Conservation (phyloP, 53 echinoderm and acorn worm genomes). For the Echinometra lucunter region DNA sequence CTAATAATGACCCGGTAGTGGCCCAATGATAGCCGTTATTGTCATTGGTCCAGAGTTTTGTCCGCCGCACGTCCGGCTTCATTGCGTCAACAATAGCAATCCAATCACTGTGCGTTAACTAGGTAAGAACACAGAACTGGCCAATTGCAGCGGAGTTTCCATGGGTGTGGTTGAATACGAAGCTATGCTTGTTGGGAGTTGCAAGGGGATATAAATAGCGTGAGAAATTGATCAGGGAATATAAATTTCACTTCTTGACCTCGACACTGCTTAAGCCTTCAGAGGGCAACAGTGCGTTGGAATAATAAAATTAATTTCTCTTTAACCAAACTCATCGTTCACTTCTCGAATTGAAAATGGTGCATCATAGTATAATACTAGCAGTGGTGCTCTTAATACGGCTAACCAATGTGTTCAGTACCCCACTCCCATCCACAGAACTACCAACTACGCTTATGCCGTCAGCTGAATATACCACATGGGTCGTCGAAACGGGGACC, state of each 20-base stretch:
- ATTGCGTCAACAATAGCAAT: not conserved
- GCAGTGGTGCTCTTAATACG: not conserved
- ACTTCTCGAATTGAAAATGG: not conserved
- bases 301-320: not conserved
- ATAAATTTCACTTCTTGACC: not conserved
- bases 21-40: not conserved
- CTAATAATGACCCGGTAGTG: not conserved
- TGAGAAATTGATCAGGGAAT: not conserved
- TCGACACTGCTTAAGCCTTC: not conserved
- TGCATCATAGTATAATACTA: not conserved
- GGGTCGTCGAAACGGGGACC: not conserved
- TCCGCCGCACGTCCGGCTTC: not conserved
- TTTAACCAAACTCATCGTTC: not conserved
- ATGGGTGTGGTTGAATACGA: not conserved
- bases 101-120: not conserved
- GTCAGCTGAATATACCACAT: not conserved
- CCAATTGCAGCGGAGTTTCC: not conserved
- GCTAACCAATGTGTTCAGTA: not conserved
- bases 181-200: not conserved
- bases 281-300: not conserved
- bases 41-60: not conserved
- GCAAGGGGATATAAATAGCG: not conserved
- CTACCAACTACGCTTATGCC: not conserved
- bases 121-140: not conserved
- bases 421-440: not conserved